Evolutionary conservation across 2,113 vertebrate genomes (phyloP).

Genomic region (Chelonoidis abingdonii): DNA sequence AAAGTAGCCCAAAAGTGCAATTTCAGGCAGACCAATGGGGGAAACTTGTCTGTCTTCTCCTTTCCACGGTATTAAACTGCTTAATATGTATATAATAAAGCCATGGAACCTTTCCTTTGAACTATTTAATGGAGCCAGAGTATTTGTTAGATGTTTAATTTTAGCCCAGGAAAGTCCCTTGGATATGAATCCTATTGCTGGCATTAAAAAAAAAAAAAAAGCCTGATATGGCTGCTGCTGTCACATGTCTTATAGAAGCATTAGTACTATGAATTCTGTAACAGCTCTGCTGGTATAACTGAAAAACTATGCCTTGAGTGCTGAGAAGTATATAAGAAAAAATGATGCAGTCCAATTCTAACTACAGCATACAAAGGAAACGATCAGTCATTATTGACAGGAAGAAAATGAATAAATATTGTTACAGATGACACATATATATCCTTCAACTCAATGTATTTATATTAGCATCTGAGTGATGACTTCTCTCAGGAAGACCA

Average conservation of each 20-base stretch:
- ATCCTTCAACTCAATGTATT: background rate
- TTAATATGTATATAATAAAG: background rate
- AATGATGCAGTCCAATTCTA: background rate
- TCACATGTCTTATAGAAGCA: background rate
- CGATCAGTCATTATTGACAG: slow-evolving; percentile 14
- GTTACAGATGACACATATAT: background rate
- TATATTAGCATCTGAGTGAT: background rate
- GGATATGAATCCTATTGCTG: background rate
- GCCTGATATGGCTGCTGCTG: background rate
- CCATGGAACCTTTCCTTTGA: background rate
- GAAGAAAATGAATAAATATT: slow-evolving; percentile 54
- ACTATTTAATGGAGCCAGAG: background rate
- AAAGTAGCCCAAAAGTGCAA: background rate
- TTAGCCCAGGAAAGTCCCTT: background rate
- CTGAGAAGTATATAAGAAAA: background rate
- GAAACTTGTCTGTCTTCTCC: background rate
- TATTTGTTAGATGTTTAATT: background rate
- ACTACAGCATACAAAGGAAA: background rate
- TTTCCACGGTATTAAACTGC: background rate
- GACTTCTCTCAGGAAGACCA: slow-evolving; percentile 29
- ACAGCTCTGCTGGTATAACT: background rate
- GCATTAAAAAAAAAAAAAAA: background rate
- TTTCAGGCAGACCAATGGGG: background rate
- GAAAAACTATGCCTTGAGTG: background rate
- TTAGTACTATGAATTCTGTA: background rate